phyloP scores from a whole-genome alignment of 2,113 vertebrate genomes.

The Hiodon tergisus region DNA sequence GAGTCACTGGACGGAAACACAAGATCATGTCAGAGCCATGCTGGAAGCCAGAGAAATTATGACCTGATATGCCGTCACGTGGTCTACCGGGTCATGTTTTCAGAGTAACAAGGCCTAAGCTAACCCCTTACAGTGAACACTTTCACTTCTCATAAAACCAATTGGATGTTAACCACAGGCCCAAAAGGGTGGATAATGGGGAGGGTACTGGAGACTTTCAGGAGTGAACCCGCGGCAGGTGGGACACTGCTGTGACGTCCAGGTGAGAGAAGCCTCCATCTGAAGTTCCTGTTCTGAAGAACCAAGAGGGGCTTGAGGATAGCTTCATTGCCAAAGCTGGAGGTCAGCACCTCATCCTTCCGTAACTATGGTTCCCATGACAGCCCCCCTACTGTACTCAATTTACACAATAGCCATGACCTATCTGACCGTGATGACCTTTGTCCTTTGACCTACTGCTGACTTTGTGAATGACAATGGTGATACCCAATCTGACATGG shows the following conservation, averaged over 20 bases:
- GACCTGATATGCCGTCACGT: not conserved
- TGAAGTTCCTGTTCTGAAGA: not conserved
- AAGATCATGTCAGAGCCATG: not conserved
- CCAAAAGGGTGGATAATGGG: not conserved
- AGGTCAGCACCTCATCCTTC: not conserved
- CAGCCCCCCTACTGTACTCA: not conserved
- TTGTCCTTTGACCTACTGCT: not conserved
- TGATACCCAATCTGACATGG: too few species aligned
- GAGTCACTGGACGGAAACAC: not conserved
- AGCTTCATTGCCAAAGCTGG: too few species aligned
- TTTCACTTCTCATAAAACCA: not conserved
- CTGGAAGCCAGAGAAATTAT: conserved; percentile 16
- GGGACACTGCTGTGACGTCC: not conserved
- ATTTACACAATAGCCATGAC: not conserved
- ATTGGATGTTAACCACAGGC: too few species aligned
- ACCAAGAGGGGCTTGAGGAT: not conserved
- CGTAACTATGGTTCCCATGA: not conserved
- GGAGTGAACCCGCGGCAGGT: conserved; percentile 1
- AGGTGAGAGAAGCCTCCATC: not conserved
- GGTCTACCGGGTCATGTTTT: not conserved
- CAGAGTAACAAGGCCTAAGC: conserved; percentile 13
- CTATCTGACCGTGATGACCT: not conserved
- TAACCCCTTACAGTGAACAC: conserved; percentile 10
- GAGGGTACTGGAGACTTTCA: not conserved
- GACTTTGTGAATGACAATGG: not conserved